Base-by-base conservation (phyloP, 2,888 invertebrate species). In the Leptinotarsa rubiginosa region DNA sequence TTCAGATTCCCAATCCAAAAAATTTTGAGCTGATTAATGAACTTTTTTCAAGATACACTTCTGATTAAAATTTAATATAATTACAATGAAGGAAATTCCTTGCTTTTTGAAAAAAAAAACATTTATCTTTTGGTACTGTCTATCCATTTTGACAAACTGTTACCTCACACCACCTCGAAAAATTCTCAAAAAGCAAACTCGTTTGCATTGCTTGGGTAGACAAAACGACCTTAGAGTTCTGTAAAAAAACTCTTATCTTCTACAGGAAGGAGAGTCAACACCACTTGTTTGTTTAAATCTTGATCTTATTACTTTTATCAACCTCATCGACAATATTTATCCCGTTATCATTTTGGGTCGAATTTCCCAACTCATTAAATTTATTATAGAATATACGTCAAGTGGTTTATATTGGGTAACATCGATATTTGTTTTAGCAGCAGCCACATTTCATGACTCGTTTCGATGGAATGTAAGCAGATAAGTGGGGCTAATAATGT, bases 401-500 rank as follows among this genome's bases (percentile, higher is more conserved):
- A 62, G 62, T 62, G 18, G 62, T 41, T 62, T 31, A 62, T 16
- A 31, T 62, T 62, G 31, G 31, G 62, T 62, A 62, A 62, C n/a
- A 25, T 13, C 12, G 41, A 41, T 62, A 41, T 62, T 62, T 62
- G 62, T 62, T 62, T 62, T 62, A 41, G 62, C 41, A 56, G 56
- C 56, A 31, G n/a, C 31, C 25, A 56, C 20, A 31, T 10, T 16
- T 41, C n/a, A 62, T 62, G 62, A 62, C 41, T 62, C 5, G 41
- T n/a, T 41, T 5, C n/a, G 31, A 62, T 31, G 41, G 62, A 62
- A 62, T 62, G 25, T 62, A 31, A 4, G 41, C 10, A 31, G 41
- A 62, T 62, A 62, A 62, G 41, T 62, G 41, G n/a, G 31, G 62
- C n/a, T 25, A 62, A 31, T 62, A 41, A 62, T 62, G 25, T 62